Conservation (phyloP, 2,797 vertebrate genomes). For the Chaetophractus vellerosus region DNA sequence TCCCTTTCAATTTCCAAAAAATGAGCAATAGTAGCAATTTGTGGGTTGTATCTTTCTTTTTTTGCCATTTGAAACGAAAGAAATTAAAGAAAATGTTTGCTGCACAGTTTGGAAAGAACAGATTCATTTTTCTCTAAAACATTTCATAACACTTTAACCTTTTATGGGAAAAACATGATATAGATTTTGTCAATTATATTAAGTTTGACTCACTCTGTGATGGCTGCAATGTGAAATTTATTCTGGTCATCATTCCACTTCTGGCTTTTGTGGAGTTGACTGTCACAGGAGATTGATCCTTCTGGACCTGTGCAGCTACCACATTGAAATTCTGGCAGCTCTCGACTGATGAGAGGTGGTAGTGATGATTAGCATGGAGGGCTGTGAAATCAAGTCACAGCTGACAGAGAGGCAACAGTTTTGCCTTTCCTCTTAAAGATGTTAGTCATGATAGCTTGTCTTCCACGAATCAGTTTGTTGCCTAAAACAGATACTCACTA, state of each 20-base stretch:
- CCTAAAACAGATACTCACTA: not conserved
- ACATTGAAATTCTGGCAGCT: not conserved
- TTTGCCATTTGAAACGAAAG: not conserved
- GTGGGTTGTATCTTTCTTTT: not conserved
- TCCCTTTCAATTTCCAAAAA: not conserved
- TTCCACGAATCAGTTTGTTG: constrained; percentile 22
- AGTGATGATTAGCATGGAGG: not conserved
- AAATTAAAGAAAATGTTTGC: constrained; percentile 61
- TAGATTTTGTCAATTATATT: not conserved
- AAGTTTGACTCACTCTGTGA: not conserved
- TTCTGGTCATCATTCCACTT: not conserved
- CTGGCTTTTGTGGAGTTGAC: not conserved
- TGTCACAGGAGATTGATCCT: not conserved
- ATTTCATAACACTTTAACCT: not conserved
- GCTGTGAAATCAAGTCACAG: not conserved
- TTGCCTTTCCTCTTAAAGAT: not conserved
- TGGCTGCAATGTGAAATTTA: not conserved
- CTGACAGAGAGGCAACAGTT: not conserved
- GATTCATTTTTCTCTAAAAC: constrained; percentile 63
- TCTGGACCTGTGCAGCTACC: not conserved
- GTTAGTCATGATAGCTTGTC: not conserved
- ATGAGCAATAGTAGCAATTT: constrained; percentile 3
- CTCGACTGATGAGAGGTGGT: not conserved
- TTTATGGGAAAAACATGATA: not conserved
- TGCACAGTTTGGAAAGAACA: constrained; percentile 47